These are phyloP conservation scores for Patella pellucida DNA, from an alignment of 2,888 invertebrate species.

Conservation along the genomic window DNA sequence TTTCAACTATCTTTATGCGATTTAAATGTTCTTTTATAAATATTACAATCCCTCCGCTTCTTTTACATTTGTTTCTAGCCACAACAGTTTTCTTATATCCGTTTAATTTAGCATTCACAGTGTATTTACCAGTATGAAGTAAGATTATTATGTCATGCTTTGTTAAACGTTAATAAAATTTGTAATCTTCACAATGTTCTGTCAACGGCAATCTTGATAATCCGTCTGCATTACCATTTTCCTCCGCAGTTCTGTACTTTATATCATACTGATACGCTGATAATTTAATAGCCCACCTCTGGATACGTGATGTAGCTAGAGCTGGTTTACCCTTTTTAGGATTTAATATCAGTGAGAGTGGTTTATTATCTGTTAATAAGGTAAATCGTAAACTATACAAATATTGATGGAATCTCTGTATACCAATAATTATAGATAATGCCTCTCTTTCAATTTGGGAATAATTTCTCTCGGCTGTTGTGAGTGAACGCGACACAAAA, in stretches of 20 bases:
- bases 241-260: conserved; percentile 48
- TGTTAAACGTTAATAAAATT: no score
- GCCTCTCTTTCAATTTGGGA: conserved; percentile 35
- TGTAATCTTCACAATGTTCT: conserved; percentile 5
- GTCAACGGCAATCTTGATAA: conserved; percentile 50
- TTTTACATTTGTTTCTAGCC: no score
- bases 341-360: conserved; percentile 65
- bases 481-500: conserved; percentile 26
- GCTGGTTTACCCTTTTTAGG: conserved; percentile 50
- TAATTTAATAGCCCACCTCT: conserved; percentile 53
- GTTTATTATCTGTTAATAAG: conserved; percentile 68
- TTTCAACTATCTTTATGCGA: no score
- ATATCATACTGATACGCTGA: conserved; percentile 63
- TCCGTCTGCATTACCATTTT: conserved; percentile 60
- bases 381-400: conserved; percentile 37
- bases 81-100: no score
- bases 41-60: no score
- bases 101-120: no score
- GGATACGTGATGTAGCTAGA: conserved; percentile 51
- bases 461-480: conserved; percentile 15
- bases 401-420: conserved; percentile 41
- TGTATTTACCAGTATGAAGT: no score
- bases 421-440: conserved; percentile 34
- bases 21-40: no score
- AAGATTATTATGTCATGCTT: no score